Evolutionary conservation across 2,888 invertebrate genomes (phyloP), one percentile per base, ranked within the genome.

Genomic region (Apamea crenata): DNA sequence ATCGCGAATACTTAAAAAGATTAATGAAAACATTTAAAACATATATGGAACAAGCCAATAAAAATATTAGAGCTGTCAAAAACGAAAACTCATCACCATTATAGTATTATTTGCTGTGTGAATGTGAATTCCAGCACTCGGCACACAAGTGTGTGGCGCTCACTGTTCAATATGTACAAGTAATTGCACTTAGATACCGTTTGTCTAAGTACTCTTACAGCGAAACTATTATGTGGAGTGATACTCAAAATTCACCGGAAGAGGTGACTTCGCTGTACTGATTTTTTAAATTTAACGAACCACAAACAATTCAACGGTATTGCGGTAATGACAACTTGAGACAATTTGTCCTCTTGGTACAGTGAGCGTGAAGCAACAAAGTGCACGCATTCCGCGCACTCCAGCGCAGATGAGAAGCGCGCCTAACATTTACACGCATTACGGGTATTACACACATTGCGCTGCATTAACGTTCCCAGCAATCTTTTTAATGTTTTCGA

Each of bases 241-340:
- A 92, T 90, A 91, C 89, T 91, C 88, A 89, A 92, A 92, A 92
- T 91, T 89, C 80, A 88, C 90, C 90, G 91, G 91, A 91, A 90
- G 89, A 91, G 84, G 87, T 87, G 86, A 87, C 88, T 91, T 91
- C 91, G 90, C 90, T 91, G 92, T 91, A 83, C 87, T 90, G 88
- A 87, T 90, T 90, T 85, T 81, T 80, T 78, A 91, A 87, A 86
- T 91, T 89, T 91, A 94, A 93, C 93, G 92, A 93, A 94, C 93
- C 93, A 91, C 92, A 92, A 91, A 93, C 84, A 88, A 86, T 86
- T 85, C 85, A 92, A 91, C 91, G 91, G 92, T 90, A 86, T 91
- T 93, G 91, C 78, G 92, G 92, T 91, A 89, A 91, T 87, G 87
- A 90, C 90, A 89, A 90, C 91, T 93, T 89, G 83, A 84, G 88